These are phyloP conservation scores for Porites lutea DNA, from an alignment of 64 coral and sea anemone species.

Conservation along the genomic window DNA sequence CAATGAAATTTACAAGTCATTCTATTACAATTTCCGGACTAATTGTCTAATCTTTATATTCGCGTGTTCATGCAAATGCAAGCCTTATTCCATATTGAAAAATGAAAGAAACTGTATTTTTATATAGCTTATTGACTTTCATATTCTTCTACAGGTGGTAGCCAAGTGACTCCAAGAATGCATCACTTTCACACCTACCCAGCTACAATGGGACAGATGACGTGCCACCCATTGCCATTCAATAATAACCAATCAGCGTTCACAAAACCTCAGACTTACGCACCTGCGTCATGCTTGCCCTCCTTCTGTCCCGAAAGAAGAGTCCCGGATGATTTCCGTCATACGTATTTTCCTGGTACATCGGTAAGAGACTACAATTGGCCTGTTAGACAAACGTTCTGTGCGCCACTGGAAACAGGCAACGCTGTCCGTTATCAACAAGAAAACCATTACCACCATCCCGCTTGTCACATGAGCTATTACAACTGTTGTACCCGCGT, in stretches of 20 bases:
- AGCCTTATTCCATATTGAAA: too few relatives aligned
- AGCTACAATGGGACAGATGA: background rate
- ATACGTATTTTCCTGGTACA: background rate
- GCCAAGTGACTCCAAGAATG: background rate
- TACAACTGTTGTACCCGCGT: background rate
- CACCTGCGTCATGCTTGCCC: background rate
- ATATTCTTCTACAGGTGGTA: background rate
- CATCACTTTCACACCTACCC: background rate
- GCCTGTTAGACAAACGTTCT: background rate
- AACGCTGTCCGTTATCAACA: background rate
- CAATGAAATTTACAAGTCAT: too few relatives aligned
- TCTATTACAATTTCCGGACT: too few relatives aligned
- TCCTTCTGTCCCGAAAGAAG: background rate
- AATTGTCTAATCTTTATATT: too few relatives aligned
- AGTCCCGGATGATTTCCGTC: background rate
- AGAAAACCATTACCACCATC: background rate
- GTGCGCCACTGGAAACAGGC: slow-evolving; percentile 1
- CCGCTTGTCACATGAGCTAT: background rate
- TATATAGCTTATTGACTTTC: too few relatives aligned
- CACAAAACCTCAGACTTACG: background rate
- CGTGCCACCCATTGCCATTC: background rate
- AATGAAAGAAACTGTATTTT: too few relatives aligned
- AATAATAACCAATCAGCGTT: background rate
- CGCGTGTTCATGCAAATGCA: too few relatives aligned
- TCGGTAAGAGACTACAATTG: background rate